These are phyloP conservation scores for Alces alces DNA, from an alignment of 2,113 vertebrate species.

Conservation along the genomic window DNA sequence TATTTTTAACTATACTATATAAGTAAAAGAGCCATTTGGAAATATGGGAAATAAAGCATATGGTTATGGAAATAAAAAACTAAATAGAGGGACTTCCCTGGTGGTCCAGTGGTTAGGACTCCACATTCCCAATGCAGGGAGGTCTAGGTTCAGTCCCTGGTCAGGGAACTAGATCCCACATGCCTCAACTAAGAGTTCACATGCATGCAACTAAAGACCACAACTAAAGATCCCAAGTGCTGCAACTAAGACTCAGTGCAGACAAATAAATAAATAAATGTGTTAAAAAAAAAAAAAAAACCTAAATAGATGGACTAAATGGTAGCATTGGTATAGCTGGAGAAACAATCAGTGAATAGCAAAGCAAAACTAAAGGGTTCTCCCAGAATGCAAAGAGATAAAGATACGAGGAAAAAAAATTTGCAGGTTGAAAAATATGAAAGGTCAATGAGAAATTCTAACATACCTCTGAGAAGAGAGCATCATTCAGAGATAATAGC, in stretches of 20 bases:
- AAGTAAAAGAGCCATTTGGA: background rate
- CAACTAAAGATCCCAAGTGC: background rate
- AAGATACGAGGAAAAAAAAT: background rate
- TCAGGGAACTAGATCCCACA: background rate
- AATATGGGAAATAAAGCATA: background rate
- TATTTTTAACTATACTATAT: background rate
- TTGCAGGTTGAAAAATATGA: background rate
- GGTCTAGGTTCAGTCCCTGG: background rate
- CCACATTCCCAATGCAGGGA: background rate
- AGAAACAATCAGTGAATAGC: background rate
- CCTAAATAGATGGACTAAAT: background rate
- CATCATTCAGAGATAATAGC: background rate
- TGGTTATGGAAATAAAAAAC: background rate
- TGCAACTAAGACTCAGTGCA: background rate
- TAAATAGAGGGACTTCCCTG: background rate
- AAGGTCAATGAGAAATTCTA: background rate
- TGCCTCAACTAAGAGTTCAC: background rate
- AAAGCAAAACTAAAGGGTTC: background rate
- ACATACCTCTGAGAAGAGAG: background rate
- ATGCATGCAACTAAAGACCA: background rate
- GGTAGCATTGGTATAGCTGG: background rate
- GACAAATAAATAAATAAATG: background rate
- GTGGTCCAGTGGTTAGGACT: background rate
- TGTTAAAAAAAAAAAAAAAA: too few relatives aligned
- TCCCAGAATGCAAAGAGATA: background rate